phyloP scores from a whole-genome alignment of 2,797 vertebrate genomes.

The Podargus strigoides region DNA sequence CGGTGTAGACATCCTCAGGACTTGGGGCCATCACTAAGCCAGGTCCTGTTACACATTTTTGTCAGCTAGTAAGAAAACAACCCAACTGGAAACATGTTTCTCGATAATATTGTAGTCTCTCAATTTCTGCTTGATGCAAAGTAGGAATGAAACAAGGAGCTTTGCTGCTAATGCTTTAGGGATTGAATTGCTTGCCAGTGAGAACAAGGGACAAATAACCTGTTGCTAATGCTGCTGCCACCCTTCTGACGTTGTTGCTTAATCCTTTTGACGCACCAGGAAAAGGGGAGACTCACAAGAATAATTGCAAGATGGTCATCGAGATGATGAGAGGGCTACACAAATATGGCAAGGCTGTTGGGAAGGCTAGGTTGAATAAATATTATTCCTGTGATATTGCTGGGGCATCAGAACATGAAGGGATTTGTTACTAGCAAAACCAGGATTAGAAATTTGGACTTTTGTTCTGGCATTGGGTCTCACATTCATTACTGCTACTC shows the following conservation, averaged over 20 bases:
- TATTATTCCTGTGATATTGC: not conserved
- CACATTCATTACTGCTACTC: not conserved
- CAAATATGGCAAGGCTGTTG: not conserved
- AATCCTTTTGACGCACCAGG: slow-evolving; percentile 54
- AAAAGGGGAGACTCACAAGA: not conserved
- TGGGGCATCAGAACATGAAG: not conserved
- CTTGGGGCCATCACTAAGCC: not conserved
- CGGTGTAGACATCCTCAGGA: not conserved
- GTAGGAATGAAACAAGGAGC: not conserved
- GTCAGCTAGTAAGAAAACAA: not conserved
- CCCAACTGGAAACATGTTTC: slow-evolving; percentile 1
- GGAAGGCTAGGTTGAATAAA: not conserved
- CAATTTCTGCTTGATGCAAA: slow-evolving; percentile 13
- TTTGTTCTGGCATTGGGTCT: not conserved
- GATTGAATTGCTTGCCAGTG: slow-evolving; percentile 35
- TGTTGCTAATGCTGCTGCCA: slow-evolving; percentile 33
- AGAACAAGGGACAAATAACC: slow-evolving; percentile 45
- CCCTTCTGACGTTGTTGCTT: slow-evolving; percentile 46
- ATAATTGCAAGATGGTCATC: not conserved
- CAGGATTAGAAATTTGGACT: not conserved
- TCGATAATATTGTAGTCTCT: not conserved
- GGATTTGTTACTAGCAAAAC: not conserved
- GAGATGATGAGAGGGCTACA: not conserved
- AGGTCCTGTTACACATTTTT: not conserved
- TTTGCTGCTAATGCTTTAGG: not conserved